Conservation (phyloP, 2,113 vertebrate genomes). For the Malurus melanocephalus region DNA sequence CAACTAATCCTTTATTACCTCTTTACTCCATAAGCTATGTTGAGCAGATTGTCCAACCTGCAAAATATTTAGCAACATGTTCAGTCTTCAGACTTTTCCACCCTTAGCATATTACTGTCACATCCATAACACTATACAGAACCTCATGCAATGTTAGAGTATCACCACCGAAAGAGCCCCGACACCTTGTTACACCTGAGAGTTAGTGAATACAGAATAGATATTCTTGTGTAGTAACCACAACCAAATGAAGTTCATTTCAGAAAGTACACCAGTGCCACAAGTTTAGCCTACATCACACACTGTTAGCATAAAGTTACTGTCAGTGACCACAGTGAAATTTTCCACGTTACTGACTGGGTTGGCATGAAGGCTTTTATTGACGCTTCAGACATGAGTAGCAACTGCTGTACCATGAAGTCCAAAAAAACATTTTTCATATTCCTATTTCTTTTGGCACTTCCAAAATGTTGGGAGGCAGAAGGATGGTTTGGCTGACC, state of each 20-base stretch:
- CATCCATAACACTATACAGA: neutral
- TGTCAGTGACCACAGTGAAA: neutral
- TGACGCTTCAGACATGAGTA: neutral
- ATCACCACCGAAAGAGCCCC: neutral
- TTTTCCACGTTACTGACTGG: neutral
- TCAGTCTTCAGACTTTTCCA: slow-evolving; percentile 64
- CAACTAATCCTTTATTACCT: slow-evolving; percentile 82
- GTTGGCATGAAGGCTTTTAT: neutral
- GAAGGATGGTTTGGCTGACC: neutral
- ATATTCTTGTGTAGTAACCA: neutral
- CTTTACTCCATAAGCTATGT: slow-evolving; percentile 98
- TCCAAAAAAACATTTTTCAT: neutral
- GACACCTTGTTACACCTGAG: neutral
- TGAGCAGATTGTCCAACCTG: slow-evolving; percentile 98
- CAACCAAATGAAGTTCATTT: neutral
- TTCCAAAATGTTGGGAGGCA: neutral
- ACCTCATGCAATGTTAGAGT: neutral
- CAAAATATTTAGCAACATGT: slow-evolving; percentile 77
- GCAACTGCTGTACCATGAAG: accelerated
- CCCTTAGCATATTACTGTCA: neutral
- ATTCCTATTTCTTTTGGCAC: neutral
- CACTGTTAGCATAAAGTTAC: neutral
- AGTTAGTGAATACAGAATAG: neutral
- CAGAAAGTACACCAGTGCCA: neutral
- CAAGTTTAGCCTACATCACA: neutral